Evolutionary conservation across 2,888 invertebrate species (phyloP), one percentile per base, ranked within the genome.

Genomic region (Ptychoptera albimana): DNA sequence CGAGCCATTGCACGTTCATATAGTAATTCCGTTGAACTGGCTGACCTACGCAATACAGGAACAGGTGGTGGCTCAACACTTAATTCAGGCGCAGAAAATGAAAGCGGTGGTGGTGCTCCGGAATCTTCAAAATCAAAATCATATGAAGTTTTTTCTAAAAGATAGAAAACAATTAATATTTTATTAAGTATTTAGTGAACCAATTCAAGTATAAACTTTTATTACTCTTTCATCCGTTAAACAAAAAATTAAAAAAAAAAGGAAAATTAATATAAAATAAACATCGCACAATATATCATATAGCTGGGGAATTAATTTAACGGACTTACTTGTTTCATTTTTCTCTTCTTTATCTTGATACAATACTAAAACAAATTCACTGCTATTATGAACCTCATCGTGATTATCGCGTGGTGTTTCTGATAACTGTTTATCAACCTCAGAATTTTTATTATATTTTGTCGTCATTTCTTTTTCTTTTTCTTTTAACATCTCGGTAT

Each of bases 1-100:
- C 86, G 70, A 8, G 80, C 81, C 81, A 87, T 83, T 10, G 84
- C 82, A 38, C 78, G 73, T 59, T 86, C 86, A 59, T 85, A 85
- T 1, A 88, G 70, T 6, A 88, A 68, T 58, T 87, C 87, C 0
- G 84, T 81, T 2, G 86, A 86, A 57, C 87, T 87, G 23, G 82
- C 81, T 1, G 84, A 81, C 52, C 77, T 73, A 29, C 82, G 73
- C 32, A 86, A 63, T 2, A 67, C 64, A 43, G 70, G 68, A 39
- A 74, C 66, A 16, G 70, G 66, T 15, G 75, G 72, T 39, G 75
- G 70, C 53, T 77, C 73, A 41, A 72, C 69, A 54, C 79, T 77
- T 46, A 87, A 63, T 59, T 87, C 86, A 0, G 87, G 87, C 10
- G 86, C 78, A 1, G 87, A 87, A 42, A 86, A 69, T 0, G 87